Conservation (phyloP, 2,113 vertebrate genomes). For the Ctenomys sociabilis region DNA sequence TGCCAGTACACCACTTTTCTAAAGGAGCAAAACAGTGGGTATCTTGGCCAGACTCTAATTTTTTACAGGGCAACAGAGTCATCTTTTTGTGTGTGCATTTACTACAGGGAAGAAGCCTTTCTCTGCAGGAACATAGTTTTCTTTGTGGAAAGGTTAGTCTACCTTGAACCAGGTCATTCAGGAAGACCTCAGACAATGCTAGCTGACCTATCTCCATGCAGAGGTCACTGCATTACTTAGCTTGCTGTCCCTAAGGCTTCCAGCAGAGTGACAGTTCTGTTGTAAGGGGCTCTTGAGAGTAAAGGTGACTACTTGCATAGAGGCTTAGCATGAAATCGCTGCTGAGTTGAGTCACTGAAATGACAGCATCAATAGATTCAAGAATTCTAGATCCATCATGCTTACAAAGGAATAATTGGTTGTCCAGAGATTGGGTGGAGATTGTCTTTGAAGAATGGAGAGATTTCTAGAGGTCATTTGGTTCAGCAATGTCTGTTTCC, state of each 20-base stretch:
- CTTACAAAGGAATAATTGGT: background rate
- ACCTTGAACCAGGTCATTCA: background rate
- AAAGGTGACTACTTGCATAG: background rate
- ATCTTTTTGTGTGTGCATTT: background rate
- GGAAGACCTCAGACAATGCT: background rate
- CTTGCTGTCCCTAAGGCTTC: background rate
- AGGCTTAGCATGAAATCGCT: background rate
- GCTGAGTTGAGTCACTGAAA: background rate
- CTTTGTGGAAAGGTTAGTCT: background rate
- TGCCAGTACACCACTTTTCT: background rate
- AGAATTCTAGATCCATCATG: background rate
- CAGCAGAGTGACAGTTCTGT: background rate
- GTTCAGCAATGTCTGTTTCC: background rate
- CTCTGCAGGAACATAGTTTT: background rate
- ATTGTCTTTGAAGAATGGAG: background rate
- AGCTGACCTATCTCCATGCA: background rate
- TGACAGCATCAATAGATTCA: background rate
- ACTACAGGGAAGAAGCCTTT: background rate
- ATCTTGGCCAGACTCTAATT: slow-evolving; percentile 22
- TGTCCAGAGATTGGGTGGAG: rapidly evolving
- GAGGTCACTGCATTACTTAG: background rate
- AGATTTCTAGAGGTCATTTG: background rate
- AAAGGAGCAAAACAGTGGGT: background rate
- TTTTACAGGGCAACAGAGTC: background rate
- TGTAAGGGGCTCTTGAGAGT: background rate